A percentile compares a stretch with the other conserved stretches of the same genome.
Conservation (phyloP, 2,113 vertebrate species). For the Pristiophorus japonicus region DNA sequence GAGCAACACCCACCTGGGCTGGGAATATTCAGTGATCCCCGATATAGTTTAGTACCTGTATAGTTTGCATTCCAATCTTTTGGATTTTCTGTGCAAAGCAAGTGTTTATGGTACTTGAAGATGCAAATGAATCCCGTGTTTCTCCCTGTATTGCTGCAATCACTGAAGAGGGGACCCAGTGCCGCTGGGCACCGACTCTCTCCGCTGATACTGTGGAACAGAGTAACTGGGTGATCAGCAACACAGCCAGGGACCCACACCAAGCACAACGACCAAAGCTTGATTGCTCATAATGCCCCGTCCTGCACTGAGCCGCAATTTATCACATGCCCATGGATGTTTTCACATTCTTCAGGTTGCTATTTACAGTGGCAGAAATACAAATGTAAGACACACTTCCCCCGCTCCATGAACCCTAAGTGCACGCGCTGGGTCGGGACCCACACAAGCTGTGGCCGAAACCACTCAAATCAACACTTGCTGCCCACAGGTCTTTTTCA, state of each 20-base stretch:
- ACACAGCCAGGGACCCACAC: too few species aligned
- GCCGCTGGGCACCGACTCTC: not conserved
- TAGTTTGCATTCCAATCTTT: not conserved
- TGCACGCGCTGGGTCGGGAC: not conserved
- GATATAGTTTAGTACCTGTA: not conserved
- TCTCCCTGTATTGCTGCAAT: not conserved
- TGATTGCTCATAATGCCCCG: not conserved
- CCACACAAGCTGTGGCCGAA: not conserved
- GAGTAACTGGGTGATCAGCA: not conserved
- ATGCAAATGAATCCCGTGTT: not conserved
- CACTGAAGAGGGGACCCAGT: not conserved
- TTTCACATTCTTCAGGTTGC: not conserved
- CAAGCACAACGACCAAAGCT: not conserved
- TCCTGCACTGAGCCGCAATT: too few species aligned
- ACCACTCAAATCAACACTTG: not conserved
- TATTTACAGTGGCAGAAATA: not conserved
- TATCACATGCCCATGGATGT: not conserved
- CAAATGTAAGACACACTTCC: not conserved
- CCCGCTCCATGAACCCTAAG: too few species aligned
- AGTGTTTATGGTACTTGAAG: not conserved
- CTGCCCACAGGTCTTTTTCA: not conserved
- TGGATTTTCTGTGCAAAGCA: not conserved
- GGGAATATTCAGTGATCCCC: too few species aligned
- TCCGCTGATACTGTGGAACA: not conserved
- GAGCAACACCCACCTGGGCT: too few species aligned